phyloP scores from a whole-genome alignment of 1,140 invertebrate species.

The Thaumetopoea pityocampa region DNA sequence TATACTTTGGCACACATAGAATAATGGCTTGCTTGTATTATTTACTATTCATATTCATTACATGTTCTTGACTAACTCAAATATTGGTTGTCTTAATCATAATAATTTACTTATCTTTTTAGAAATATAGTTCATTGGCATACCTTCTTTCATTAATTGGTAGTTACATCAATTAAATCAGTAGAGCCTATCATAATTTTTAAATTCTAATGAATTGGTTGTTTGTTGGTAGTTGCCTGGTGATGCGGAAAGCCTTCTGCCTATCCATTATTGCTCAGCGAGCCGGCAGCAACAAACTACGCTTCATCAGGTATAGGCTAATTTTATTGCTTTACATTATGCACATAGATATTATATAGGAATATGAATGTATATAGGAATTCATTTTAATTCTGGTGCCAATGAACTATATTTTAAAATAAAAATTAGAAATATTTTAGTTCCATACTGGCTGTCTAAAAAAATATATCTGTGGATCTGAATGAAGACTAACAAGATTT shows the following conservation, averaged over 20 bases:
- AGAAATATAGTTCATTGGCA: slow-evolving; percentile 68
- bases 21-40: no score
- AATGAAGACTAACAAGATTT: no score
- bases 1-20: no score
- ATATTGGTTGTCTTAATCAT: neutral
- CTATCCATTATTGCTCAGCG: slow-evolving; percentile 78
- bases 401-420: slow-evolving; percentile 65
- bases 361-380: slow-evolving; percentile 8
- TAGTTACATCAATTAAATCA: slow-evolving; percentile 27
- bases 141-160: slow-evolving; percentile 33
- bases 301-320: slow-evolving; percentile 75
- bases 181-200: slow-evolving; percentile 31
- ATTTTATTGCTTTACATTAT: slow-evolving; percentile 53
- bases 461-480: no score
- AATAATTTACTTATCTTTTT: slow-evolving; percentile 3
- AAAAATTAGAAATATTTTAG: no score
- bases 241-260: slow-evolving; percentile 77
- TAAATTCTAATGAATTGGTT: slow-evolving; percentile 68
- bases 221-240: slow-evolving; percentile 77
- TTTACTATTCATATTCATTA: no score
- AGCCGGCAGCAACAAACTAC: slow-evolving; percentile 76
- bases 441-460: no score
- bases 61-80: neutral
- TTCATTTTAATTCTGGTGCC: slow-evolving; percentile 46
- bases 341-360: slow-evolving; percentile 22